phyloP scores from a whole-genome alignment of 2,888 invertebrate genomes.

The Drosophila robusta region DNA sequence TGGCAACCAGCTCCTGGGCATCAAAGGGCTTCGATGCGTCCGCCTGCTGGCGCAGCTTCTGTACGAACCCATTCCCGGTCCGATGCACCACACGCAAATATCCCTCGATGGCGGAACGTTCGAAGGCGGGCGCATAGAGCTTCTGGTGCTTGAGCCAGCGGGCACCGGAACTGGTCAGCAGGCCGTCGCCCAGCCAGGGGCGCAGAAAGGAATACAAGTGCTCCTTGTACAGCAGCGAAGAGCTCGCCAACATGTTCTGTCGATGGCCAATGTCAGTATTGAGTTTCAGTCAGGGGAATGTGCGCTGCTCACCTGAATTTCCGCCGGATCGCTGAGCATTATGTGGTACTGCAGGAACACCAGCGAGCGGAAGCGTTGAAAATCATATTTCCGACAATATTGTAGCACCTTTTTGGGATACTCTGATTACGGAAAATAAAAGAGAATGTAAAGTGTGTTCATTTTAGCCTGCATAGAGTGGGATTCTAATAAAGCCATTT shows the following conservation, averaged over 20 bases:
- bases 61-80: constrained; percentile 85
- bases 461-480: background rate
- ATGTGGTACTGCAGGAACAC: constrained; percentile 76
- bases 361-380: constrained; percentile 74
- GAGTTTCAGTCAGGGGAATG: background rate
- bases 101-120: constrained; percentile 71
- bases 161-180: constrained; percentile 84
- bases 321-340: constrained; percentile 79
- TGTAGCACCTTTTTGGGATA: constrained; percentile 80
- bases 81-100: constrained; percentile 84
- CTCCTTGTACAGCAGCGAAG: constrained; percentile 85
- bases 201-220: constrained; percentile 83
- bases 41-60: constrained; percentile 68
- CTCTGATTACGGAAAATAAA: constrained; percentile 50
- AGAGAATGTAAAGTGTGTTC: background rate
- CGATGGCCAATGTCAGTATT: background rate
- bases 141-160: constrained; percentile 86
- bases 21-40: constrained; percentile 79
- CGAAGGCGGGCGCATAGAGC: constrained; percentile 86
- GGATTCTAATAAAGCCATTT: too few relatives aligned
- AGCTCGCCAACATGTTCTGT: constrained; percentile 83
- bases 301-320: constrained; percentile 75
- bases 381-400: constrained; percentile 80
- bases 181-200: constrained; percentile 86
- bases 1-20: constrained; percentile 85